A percentile compares a stretch with the other conserved stretches of the same genome.
Evolutionary conservation across 2,888 invertebrate species (phyloP).

Genomic region (Andrena hattorfiana): DNA sequence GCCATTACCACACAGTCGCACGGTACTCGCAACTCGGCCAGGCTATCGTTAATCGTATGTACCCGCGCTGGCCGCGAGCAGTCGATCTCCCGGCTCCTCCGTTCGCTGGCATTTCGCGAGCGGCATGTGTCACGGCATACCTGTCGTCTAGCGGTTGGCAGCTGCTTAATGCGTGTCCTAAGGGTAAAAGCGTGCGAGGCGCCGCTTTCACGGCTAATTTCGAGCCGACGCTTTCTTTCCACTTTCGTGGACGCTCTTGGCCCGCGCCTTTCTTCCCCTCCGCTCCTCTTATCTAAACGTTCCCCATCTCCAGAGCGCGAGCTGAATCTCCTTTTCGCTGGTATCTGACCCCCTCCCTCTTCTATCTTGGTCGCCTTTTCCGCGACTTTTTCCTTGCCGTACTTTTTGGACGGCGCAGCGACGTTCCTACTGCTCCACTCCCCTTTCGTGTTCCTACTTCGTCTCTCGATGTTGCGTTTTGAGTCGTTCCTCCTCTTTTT

Average conservation of each 20-base stretch:
- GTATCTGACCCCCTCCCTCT: neutral
- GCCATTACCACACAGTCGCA: constrained; percentile 22
- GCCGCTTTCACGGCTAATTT: constrained; percentile 61
- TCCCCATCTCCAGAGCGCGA: neutral
- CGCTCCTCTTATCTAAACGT: neutral
- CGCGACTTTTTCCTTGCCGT: neutral
- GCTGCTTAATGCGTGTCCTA: constrained; percentile 71
- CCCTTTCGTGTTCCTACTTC: constrained; percentile 1
- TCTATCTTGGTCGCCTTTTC: neutral
- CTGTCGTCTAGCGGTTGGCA: constrained; percentile 77
- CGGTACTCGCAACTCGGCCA: neutral
- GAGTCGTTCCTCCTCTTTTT: constrained; percentile 11
- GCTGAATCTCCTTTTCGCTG: neutral
- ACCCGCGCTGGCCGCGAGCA: constrained; percentile 35
- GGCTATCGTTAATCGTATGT: constrained; percentile 39
- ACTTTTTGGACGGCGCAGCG: neutral
- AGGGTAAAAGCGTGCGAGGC: constrained; percentile 51
- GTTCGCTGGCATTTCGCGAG: constrained; percentile 42
- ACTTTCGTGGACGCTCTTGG: neutral
- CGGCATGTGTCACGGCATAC: constrained; percentile 69
- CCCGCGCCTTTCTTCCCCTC: neutral
- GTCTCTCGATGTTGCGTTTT: constrained; percentile 9
- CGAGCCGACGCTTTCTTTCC: constrained; percentile 46
- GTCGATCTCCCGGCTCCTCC: constrained; percentile 44
- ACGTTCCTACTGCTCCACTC: neutral